Evolutionary conservation across 2,888 invertebrate genomes (phyloP), one percentile per base, ranked within the genome.

Genomic region (Subacronicta megacephala): DNA sequence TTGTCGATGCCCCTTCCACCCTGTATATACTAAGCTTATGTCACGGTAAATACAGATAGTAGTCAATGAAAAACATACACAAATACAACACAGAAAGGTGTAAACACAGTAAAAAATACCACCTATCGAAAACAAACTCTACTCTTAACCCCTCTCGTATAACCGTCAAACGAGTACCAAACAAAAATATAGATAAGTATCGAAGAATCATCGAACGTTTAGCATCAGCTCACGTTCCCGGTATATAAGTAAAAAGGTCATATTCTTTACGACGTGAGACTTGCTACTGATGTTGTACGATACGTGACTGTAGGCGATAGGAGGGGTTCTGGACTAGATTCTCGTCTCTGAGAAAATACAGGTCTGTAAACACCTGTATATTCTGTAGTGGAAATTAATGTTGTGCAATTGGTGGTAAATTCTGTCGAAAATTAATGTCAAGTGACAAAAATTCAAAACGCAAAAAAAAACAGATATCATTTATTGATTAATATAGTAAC

Each of bases 211-310:
- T 84, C 72, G 74, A 72, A 67, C 70, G 70, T 82, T 82, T 76
- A 70, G 41, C 61, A 54, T 49, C 83, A 73, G 53, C 59, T 81
- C 82, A 82, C 82, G 84, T 83, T 60, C 67, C 17, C 49, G 78
- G 66, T 76, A 87, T 87, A 88, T 80, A 81, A 81, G 84, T 84
- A 87, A 85, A n/a, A 82, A 77, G 81, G 81, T 72, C 73, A 79
- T 87, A 81, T 83, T 83, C 85, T 87, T 87, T 86, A 88, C 79
- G 78, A 79, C 53, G 26, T 59, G 47, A 40, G 45, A 72, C 72
- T 65, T 58, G 36, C 4, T 36, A 20, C 72, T 71, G 33, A 13
- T 49, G 59, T 51, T 38, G 26, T 41, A 3, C 16, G 33, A 13
- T 33, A 72, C 65, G 65, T 65, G 65, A 65, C 72, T 41, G 26